Percentiles rank a stretch among this genome's conserved stretches.
Evolutionary conservation across 1,140 invertebrate genomes (phyloP).

Genomic region (Drosophila auraria): DNA sequence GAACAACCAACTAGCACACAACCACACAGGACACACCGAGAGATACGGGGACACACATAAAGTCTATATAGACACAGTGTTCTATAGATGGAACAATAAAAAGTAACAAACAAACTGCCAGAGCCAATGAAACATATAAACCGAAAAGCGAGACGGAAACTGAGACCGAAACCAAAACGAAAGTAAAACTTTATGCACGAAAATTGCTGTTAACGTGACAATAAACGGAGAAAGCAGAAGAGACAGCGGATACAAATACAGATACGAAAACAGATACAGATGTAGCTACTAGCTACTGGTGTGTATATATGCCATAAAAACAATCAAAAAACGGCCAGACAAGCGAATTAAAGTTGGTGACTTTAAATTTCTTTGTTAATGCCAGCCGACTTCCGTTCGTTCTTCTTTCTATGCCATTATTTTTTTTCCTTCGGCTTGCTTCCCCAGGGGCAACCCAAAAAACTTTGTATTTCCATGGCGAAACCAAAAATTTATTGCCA

Average conservation of each 20-base stretch:
- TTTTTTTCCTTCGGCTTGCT: neutral
- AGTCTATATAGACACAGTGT: slow-evolving; percentile 27
- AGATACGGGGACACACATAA: neutral
- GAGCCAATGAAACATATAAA: slow-evolving; percentile 62
- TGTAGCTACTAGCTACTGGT: neutral
- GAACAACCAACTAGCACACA: slow-evolving; percentile 56
- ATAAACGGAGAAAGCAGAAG: slow-evolving; percentile 67
- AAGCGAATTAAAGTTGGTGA: slow-evolving; percentile 70
- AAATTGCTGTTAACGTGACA: slow-evolving; percentile 82
- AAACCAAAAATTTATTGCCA: slow-evolving; percentile 79
- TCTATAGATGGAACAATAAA: slow-evolving; percentile 52
- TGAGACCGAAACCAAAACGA: slow-evolving; percentile 54
- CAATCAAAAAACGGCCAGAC: slow-evolving; percentile 57
- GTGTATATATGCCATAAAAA: slow-evolving; percentile 40
- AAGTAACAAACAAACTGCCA: slow-evolving; percentile 64
- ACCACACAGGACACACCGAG: neutral
- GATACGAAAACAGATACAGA: slow-evolving; percentile 5
- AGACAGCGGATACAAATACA: slow-evolving; percentile 22
- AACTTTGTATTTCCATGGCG: slow-evolving; percentile 48
- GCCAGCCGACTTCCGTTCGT: slow-evolving; percentile 32
- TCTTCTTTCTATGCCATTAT: slow-evolving; percentile 24
- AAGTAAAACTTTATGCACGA: slow-evolving; percentile 74
- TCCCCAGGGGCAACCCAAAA: slow-evolving; percentile 42
- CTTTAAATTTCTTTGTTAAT: slow-evolving; percentile 79
- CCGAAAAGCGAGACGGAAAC: slow-evolving; percentile 45